These are phyloP conservation scores for Actenoides hombroni DNA, from an alignment of 2,113 vertebrate genomes.

Conservation along the genomic window DNA sequence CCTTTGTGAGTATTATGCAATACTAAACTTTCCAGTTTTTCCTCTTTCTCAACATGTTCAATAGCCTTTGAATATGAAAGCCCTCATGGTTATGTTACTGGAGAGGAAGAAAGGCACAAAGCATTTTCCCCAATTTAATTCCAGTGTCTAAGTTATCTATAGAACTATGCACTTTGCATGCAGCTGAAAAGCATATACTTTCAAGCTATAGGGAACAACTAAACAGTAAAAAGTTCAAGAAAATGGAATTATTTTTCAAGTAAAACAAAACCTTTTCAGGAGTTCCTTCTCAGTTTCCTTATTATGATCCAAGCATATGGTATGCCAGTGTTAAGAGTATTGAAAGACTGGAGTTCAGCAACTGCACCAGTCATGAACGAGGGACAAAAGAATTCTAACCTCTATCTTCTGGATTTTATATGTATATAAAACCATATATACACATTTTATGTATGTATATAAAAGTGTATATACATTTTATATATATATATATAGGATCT, in stretches of 20 bases:
- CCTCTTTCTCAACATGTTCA: not conserved
- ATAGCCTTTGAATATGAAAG: not conserved
- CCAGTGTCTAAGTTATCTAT: not conserved
- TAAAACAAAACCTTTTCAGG: not conserved
- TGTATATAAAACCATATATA: not conserved
- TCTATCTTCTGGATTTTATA: not conserved
- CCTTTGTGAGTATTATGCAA: not conserved
- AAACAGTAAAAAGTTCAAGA: not conserved
- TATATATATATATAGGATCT: not conserved
- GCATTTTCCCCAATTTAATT: not conserved
- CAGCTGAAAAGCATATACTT: not conserved
- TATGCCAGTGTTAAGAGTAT: slow-evolving; percentile 73
- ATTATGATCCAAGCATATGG: slow-evolving; percentile 28
- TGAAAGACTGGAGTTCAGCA: not conserved
- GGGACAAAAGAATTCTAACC: not conserved
- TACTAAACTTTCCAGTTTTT: not conserved
- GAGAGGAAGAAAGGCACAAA: not conserved
- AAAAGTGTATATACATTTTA: not conserved
- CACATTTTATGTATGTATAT: not conserved
- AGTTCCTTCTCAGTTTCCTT: slow-evolving; percentile 58
- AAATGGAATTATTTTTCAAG: not conserved
- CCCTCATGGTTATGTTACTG: not conserved
- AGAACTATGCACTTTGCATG: not conserved
- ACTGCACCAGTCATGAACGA: not conserved
- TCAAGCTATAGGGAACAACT: not conserved